Conservation (phyloP, 1,140 invertebrate species). For the Venturia canescens region DNA sequence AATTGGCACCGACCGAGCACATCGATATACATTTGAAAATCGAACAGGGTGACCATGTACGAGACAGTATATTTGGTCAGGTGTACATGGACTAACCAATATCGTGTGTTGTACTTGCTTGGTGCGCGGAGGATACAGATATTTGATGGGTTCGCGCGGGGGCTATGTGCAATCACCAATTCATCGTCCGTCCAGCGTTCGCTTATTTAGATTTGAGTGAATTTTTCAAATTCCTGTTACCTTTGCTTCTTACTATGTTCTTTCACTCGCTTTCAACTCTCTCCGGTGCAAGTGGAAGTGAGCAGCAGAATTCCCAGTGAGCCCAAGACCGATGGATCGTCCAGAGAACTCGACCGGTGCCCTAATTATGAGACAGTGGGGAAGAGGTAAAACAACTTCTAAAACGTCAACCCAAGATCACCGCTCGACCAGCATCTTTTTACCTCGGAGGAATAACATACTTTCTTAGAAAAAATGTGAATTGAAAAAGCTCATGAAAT, state of each 20-base stretch:
- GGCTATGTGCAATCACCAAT: background rate
- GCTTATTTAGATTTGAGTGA: background rate
- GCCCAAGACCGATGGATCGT: no score
- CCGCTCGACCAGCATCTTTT: no score
- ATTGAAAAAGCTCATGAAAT: background rate
- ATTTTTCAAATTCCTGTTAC: background rate
- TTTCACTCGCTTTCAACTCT: background rate
- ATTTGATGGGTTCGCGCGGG: background rate
- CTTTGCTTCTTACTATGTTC: background rate
- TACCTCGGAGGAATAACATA: background rate
- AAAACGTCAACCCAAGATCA: no score
- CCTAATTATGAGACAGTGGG: no score
- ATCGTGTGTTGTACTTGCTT: background rate
- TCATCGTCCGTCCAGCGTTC: background rate
- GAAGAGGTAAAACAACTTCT: no score
- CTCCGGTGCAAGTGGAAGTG: no score
- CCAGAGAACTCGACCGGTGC: no score
- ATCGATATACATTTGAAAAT: slow-evolving; percentile 22
- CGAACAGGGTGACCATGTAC: background rate
- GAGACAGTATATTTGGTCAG: background rate
- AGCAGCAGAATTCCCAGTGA: no score
- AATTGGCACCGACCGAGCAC: background rate
- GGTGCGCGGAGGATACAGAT: background rate
- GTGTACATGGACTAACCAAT: background rate
- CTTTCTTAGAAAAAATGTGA: background rate